Conservation (phyloP, 2,888 invertebrate species). For the Caenorhabditis sulstoni region DNA sequence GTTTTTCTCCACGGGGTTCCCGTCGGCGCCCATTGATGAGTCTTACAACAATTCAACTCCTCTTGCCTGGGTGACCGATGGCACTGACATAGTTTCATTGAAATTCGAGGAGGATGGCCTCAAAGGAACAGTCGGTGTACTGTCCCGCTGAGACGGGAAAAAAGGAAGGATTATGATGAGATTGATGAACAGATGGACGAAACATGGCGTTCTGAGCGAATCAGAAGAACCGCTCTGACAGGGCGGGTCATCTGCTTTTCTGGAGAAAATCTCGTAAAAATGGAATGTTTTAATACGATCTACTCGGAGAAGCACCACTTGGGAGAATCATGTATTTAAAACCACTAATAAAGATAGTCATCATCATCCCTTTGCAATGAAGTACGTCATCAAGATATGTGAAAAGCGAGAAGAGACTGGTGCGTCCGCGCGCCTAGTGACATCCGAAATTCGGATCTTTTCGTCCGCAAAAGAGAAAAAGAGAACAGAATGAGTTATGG, state of each 20-base stretch:
- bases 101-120: conserved; percentile 27
- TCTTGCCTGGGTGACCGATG: conserved; percentile 24
- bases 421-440: conserved; percentile 17
- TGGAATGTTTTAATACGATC: conserved; percentile 34
- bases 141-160: conserved; percentile 1
- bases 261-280: conserved; percentile 29
- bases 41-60: conserved; percentile 43
- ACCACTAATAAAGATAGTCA: conserved; percentile 53
- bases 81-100: conserved; percentile 40
- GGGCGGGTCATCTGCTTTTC: conserved; percentile 16
- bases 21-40: conserved; percentile 47
- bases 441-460: background rate
- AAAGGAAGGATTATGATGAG: background rate
- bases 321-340: conserved; percentile 41
- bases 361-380: conserved; percentile 28
- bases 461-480: background rate
- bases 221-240: conserved; percentile 18
- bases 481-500: background rate
- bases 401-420: conserved; percentile 17
- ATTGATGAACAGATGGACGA: conserved; percentile 14
- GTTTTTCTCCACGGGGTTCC: conserved; percentile 53
- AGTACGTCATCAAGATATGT: conserved; percentile 44
- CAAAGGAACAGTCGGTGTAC: conserved; percentile 7
- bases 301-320: conserved; percentile 45
- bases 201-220: conserved; percentile 32